phyloP scores from a whole-genome alignment of 2,888 invertebrate genomes.

The Acleris literana region DNA sequence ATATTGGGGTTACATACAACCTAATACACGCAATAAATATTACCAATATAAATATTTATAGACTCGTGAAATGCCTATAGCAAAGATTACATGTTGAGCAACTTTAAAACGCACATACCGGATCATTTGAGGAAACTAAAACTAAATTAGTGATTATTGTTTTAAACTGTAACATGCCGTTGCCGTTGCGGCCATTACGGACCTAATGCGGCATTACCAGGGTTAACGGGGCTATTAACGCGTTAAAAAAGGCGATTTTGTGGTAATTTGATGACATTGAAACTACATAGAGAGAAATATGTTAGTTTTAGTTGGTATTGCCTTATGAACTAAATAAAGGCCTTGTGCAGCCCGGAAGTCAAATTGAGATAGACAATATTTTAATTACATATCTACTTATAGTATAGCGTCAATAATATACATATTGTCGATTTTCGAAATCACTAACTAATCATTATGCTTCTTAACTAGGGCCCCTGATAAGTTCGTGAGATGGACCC shows the following conservation, averaged over 20 bases:
- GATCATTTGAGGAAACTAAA: slow-evolving; percentile 1
- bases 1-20: too few relatives aligned
- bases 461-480: too few relatives aligned
- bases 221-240: slow-evolving; percentile 31
- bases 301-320: too few relatives aligned
- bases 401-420: too few relatives aligned
- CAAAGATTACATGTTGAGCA: slow-evolving; percentile 6
- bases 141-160: slow-evolving; percentile 22
- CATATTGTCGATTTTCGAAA: too few relatives aligned
- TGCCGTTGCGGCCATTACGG: slow-evolving; percentile 19
- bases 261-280: slow-evolving; percentile 19
- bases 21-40: too few relatives aligned
- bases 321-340: neutral
- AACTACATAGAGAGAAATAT: neutral
- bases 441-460: too few relatives aligned
- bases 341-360: neutral
- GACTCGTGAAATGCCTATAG: neutral
- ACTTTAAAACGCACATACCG: slow-evolving; percentile 3
- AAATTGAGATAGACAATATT: too few relatives aligned
- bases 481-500: too few relatives aligned
- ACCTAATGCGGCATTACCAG: slow-evolving; percentile 33
- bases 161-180: slow-evolving; percentile 9
- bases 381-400: too few relatives aligned
- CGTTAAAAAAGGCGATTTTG: slow-evolving; percentile 22
- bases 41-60: too few relatives aligned